Evolutionary conservation across 1,140 invertebrate species (phyloP).

Genomic region (Ruditapes philippinarum): DNA sequence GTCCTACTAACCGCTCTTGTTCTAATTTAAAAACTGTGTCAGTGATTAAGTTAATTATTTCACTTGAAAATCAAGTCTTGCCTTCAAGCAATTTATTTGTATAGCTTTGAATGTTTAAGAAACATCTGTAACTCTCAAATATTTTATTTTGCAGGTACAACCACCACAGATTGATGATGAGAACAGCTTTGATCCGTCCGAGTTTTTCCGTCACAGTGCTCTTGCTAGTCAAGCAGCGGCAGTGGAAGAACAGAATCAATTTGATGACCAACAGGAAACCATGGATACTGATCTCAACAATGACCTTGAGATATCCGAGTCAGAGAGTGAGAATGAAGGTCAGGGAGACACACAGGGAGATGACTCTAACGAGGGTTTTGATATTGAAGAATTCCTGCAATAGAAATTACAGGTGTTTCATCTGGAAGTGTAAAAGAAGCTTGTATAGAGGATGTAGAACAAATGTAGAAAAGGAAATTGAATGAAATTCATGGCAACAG

Average conservation of each 20-base stretch:
- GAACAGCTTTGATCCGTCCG: conserved; percentile 85
- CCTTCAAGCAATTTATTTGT: too few species aligned
- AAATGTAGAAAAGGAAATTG: too few species aligned
- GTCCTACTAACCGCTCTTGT: too few species aligned
- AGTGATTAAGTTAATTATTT: too few species aligned
- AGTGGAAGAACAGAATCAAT: conserved; percentile 70
- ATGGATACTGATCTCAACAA: conserved; percentile 88
- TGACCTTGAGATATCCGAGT: conserved; percentile 93
- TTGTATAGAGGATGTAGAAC: too few species aligned
- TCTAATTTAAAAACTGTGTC: too few species aligned
- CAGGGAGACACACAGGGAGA: conserved; percentile 49
- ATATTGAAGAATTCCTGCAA: conserved; percentile 83
- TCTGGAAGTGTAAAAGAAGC: too few species aligned
- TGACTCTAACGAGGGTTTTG: conserved; percentile 81
- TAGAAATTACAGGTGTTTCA: too few species aligned
- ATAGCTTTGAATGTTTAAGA: too few species aligned
- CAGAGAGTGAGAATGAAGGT: conserved; percentile 87
- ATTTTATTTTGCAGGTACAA: conserved; percentile 59
- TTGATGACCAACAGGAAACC: conserved; percentile 89
- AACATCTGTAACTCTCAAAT: too few species aligned
- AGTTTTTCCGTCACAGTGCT: conserved; percentile 84
- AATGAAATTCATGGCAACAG: too few species aligned
- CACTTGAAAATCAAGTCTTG: too few species aligned
- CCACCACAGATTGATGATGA: conserved; percentile 77
- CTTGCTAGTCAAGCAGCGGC: conserved; percentile 74